Conservation (phyloP, 2,888 invertebrate species). For the Apoda limacodes region DNA sequence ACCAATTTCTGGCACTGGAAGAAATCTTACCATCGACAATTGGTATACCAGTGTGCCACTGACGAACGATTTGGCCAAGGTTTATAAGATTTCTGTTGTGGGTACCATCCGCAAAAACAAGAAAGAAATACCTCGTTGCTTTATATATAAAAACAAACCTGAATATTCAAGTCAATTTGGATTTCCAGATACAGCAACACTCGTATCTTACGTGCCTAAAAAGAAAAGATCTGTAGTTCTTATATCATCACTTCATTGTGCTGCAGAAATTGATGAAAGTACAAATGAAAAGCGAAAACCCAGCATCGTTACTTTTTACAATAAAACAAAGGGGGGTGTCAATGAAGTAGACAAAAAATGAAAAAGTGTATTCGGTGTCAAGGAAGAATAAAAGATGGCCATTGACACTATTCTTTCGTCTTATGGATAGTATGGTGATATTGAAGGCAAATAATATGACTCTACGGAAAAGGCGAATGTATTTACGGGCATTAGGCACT, state of each 20-base stretch:
- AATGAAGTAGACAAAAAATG: constrained; percentile 19
- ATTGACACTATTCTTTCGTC: constrained; percentile 21
- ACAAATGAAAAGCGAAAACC: constrained; percentile 17
- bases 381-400: constrained; percentile 26
- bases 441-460: constrained; percentile 12
- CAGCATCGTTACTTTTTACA: constrained; percentile 16
- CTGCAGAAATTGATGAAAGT: constrained; percentile 17
- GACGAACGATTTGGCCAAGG: constrained; percentile 18
- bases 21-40: constrained; percentile 24
- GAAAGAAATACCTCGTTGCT: constrained; percentile 19
- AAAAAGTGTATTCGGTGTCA: constrained; percentile 17
- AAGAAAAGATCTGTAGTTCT: no score
- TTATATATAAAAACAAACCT: constrained; percentile 12
- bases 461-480: constrained; percentile 7
- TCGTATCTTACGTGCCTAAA: constrained; percentile 23
- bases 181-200: constrained; percentile 10
- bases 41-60: constrained; percentile 26
- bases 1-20: constrained; percentile 23
- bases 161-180: constrained; percentile 16
- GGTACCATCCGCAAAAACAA: constrained; percentile 18
- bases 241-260: constrained; percentile 20
- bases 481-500: constrained; percentile 5
- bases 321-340: constrained; percentile 19
- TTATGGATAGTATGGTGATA: constrained; percentile 21
- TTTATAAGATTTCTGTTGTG: constrained; percentile 19